These are phyloP conservation scores for Harpagifer antarcticus DNA, from an alignment of 2,797 vertebrate species.

Conservation along the genomic window DNA sequence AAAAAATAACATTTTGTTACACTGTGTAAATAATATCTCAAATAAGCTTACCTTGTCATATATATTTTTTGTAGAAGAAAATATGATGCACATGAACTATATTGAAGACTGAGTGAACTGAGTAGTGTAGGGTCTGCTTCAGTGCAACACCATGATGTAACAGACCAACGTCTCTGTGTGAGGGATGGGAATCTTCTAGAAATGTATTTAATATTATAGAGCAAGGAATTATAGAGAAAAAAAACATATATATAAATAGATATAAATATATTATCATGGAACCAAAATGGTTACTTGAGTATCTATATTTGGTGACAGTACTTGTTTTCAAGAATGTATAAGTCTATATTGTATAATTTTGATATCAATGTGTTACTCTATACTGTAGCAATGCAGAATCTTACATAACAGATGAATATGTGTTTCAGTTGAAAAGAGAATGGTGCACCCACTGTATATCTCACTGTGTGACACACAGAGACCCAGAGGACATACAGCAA, in stretches of 20 bases:
- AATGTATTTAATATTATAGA: slow-evolving; percentile 69
- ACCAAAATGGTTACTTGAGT: slow-evolving; percentile 71
- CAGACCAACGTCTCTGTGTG: slow-evolving; percentile 77
- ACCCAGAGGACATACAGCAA: slow-evolving; percentile 59
- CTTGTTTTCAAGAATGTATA: slow-evolving; percentile 79
- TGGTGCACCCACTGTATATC: slow-evolving; percentile 67
- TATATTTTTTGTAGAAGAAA: slow-evolving; percentile 76
- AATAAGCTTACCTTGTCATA: slow-evolving; percentile 75
- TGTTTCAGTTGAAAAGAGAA: slow-evolving; percentile 67
- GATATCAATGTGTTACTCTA: slow-evolving; percentile 87
- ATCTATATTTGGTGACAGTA: slow-evolving; percentile 73
- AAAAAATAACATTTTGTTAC: slow-evolving; percentile 52
- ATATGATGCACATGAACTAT: slow-evolving; percentile 76
- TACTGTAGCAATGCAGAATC: slow-evolving; percentile 82
- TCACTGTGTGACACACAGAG: slow-evolving; percentile 67
- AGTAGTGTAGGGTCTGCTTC: slow-evolving; percentile 74
- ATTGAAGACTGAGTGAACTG: slow-evolving; percentile 67
- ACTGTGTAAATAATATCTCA: slow-evolving; percentile 80
- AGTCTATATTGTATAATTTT: slow-evolving; percentile 90
- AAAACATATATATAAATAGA: slow-evolving; percentile 37
- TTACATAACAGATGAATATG: slow-evolving; percentile 70
- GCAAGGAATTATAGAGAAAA: slow-evolving; percentile 61
- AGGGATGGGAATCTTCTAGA: slow-evolving; percentile 77
- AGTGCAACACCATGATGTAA: slow-evolving; percentile 71
- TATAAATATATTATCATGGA: slow-evolving; percentile 58